A percentile compares a stretch with the other conserved stretches of the same genome.
These are phyloP conservation scores for Hypanus sabinus DNA, from an alignment of 2,113 vertebrate genomes.

Conservation along the genomic window DNA sequence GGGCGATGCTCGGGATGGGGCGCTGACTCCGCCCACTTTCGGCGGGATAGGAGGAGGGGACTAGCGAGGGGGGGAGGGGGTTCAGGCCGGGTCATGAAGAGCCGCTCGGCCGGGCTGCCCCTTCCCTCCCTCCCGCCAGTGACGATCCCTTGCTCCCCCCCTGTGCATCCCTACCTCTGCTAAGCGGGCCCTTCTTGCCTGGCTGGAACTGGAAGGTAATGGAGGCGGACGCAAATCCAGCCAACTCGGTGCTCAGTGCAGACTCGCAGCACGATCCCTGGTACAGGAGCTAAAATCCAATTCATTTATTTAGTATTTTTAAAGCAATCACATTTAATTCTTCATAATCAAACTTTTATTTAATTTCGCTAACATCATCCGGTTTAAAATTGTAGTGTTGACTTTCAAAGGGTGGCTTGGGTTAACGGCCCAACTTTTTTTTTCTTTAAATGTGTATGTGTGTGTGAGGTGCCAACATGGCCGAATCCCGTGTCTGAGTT, in stretches of 20 bases:
- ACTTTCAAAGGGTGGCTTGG: conserved; percentile 25
- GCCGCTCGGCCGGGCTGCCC: conserved; percentile 32
- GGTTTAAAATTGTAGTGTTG: conserved; percentile 9
- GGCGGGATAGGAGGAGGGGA: neutral
- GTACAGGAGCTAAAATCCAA: conserved; percentile 53
- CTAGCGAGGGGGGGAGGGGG: neutral
- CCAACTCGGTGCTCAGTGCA: conserved; percentile 73
- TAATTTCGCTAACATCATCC: neutral
- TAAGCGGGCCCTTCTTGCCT: conserved; percentile 51
- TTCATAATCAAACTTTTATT: neutral
- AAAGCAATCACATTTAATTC: neutral
- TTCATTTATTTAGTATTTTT: conserved; percentile 10
- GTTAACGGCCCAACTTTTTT: conserved; percentile 52
- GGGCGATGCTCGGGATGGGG: neutral
- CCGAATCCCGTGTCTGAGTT: conserved; percentile 52
- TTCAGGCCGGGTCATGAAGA: conserved; percentile 36
- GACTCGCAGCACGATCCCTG: conserved; percentile 94
- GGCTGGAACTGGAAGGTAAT: conserved; percentile 68
- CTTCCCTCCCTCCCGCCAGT: conserved; percentile 40
- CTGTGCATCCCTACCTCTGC: conserved; percentile 38
- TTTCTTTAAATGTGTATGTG: conserved; percentile 40
- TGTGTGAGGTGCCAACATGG: conserved; percentile 60
- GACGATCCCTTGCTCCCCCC: conserved; percentile 26
- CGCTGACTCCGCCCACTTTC: neutral
- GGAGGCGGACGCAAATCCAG: conserved; percentile 92